phyloP scores from a whole-genome alignment of 2,888 invertebrate species.

The Argyresthia albistria region DNA sequence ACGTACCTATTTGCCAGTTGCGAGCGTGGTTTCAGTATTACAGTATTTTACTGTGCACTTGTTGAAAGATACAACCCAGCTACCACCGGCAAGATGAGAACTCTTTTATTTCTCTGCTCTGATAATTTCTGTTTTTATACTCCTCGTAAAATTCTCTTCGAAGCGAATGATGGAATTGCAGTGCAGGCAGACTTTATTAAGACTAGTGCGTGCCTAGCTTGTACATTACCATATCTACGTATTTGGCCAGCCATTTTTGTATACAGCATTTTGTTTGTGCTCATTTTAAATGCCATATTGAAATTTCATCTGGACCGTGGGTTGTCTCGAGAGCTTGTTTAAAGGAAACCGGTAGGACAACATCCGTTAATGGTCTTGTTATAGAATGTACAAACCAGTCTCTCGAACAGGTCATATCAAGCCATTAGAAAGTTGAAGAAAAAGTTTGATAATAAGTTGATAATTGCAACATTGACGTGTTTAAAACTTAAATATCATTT shows the following conservation, averaged over 20 bases:
- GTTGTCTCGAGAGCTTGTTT: slow-evolving; percentile 10
- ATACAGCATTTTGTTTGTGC: background rate
- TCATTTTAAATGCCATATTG: background rate
- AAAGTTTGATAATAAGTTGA: slow-evolving; percentile 9
- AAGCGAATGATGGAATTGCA: background rate
- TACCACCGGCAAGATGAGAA: slow-evolving; percentile 12
- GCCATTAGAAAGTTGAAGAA: slow-evolving; percentile 43
- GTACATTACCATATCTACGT: background rate
- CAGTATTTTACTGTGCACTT: background rate
- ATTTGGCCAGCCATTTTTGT: background rate
- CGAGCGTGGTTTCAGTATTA: slow-evolving; percentile 35
- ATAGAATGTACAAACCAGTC: slow-evolving; percentile 24
- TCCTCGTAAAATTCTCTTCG: background rate
- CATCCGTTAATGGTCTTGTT: slow-evolving; percentile 27
- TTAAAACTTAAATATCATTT: too few species aligned
- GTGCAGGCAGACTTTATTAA: too few species aligned
- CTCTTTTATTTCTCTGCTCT: background rate
- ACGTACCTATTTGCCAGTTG: slow-evolving; percentile 43
- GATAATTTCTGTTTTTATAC: background rate
- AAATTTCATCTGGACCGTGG: background rate
- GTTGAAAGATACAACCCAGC: slow-evolving; percentile 10
- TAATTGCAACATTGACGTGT: too few species aligned
- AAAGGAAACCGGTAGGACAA: slow-evolving; percentile 22
- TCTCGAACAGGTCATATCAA: slow-evolving; percentile 28
- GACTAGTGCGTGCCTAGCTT: background rate